These are phyloP conservation scores for Drosophila koepferae DNA, from an alignment of 2,888 invertebrate genomes.

Conservation along the genomic window DNA sequence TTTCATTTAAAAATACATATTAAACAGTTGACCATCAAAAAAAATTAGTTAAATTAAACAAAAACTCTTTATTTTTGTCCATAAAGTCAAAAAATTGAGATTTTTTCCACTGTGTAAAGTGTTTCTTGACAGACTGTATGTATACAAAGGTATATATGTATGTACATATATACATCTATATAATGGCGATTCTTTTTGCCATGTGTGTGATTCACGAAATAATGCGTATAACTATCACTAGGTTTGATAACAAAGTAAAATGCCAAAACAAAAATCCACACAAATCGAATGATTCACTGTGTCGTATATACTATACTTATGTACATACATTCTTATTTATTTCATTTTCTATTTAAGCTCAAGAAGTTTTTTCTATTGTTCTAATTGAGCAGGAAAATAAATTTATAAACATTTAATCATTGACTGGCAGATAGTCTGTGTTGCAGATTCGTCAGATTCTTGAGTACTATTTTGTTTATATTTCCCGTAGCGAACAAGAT, in stretches of 20 bases:
- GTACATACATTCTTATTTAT: not conserved
- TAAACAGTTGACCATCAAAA: too few species aligned
- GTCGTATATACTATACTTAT: not conserved
- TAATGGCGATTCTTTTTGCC: not conserved
- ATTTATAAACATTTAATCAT: not conserved
- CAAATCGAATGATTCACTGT: conserved; percentile 39
- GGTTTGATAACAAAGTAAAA: conserved; percentile 36
- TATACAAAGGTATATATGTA: not conserved
- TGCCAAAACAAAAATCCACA: not conserved
- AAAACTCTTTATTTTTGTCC: too few species aligned
- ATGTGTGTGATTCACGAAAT: conserved; percentile 36
- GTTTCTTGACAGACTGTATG: too few species aligned
- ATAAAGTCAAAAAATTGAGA: too few species aligned
- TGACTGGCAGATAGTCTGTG: not conserved
- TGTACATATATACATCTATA: not conserved
- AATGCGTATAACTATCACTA: conserved; percentile 32
- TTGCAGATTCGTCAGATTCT: too few species aligned
- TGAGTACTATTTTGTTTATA: too few species aligned
- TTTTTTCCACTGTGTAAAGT: too few species aligned
- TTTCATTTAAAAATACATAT: too few species aligned
- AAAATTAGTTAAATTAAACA: too few species aligned
- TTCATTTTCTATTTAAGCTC: too few species aligned
- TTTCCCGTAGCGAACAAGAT: too few species aligned
- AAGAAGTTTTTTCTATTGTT: too few species aligned
- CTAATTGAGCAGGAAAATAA: not conserved